Evolutionary conservation across 2,113 vertebrate species (phyloP), one percentile per base, ranked within the genome.

Genomic region (Nycticebus coucang): DNA sequence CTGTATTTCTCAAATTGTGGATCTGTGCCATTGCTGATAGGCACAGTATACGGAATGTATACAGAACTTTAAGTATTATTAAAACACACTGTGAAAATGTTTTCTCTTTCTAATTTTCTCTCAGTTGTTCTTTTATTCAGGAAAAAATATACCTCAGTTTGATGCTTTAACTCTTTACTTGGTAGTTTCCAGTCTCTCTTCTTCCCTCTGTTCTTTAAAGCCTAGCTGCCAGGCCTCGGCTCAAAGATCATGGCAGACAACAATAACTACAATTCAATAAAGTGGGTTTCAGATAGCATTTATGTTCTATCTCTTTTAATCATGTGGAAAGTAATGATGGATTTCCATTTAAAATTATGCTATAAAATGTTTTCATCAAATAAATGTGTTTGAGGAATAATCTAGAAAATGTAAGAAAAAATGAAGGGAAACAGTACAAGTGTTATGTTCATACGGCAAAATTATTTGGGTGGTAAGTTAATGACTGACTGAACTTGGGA

Each of bases 321-420:
- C 26, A 59, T 35, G n/a, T 8, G 10, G 59, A 93, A 77, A 87
- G 33, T 57, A 53, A 72, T 66, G 30, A 14, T 72, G 5, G n/a
- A 41, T 91, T 94, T 85, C n/a, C 37, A 55, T 55, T 94, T 71
- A 18, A 80, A 80, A 41, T 45, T 78, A 11, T 77, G 53, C 13
- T 87, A 30, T 37, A 33, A 75, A 82, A 64, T 69, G 17, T 78
- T 82, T 82, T 82, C 81, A 82, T 69, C 35, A 93, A 81, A 93
- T 69, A 77, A 35, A 57, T 81, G 17, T 60, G 45, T 87, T 75
- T 35, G 69, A 17, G 11, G 62, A 55, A 86, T 35, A 84, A 79
- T n/a, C n/a, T 59, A 30, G 8, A 35, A 33, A 78, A 64, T 41
- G 21, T 37, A 78, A 91, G 85, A 33, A 37, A 90, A 81, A 82